Evolutionary conservation across 1,140 invertebrate species (phyloP).

Genomic region (Fopius arisanus): DNA sequence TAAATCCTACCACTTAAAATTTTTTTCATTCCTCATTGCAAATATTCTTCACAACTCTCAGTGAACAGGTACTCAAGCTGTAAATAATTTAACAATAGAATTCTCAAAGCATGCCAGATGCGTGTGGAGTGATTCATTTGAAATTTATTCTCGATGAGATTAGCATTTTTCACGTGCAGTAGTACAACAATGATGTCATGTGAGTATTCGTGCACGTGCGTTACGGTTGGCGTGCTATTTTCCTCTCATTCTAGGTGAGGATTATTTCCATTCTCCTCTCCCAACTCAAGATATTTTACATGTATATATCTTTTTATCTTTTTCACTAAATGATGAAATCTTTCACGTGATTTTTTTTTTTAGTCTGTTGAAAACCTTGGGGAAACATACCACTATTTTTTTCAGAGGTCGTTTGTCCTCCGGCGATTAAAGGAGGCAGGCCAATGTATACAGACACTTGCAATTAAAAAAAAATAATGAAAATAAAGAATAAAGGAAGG

Average conservation of each 20-base stretch:
- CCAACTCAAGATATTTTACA: not conserved
- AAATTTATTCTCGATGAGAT: not conserved
- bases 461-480: not conserved
- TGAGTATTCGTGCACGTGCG: conserved; percentile 6
- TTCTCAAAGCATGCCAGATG: not conserved
- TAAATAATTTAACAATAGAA: not conserved
- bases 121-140: not conserved
- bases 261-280: not conserved
- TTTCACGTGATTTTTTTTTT: not conserved
- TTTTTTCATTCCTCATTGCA: not conserved
- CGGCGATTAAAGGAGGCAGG: not conserved
- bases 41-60: not conserved
- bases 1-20: not conserved
- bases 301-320: not conserved
- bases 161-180: not conserved
- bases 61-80: not conserved
- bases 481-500: too few species aligned
- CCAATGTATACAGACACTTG: not conserved
- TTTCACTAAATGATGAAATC: not conserved
- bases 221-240: not conserved
- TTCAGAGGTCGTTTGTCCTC: not conserved
- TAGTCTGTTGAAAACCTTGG: not conserved
- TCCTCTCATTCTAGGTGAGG: not conserved
- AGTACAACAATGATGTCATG: not conserved
- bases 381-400: not conserved